phyloP scores from a whole-genome alignment of 2,113 vertebrate genomes.

The Mirza zaza region DNA sequence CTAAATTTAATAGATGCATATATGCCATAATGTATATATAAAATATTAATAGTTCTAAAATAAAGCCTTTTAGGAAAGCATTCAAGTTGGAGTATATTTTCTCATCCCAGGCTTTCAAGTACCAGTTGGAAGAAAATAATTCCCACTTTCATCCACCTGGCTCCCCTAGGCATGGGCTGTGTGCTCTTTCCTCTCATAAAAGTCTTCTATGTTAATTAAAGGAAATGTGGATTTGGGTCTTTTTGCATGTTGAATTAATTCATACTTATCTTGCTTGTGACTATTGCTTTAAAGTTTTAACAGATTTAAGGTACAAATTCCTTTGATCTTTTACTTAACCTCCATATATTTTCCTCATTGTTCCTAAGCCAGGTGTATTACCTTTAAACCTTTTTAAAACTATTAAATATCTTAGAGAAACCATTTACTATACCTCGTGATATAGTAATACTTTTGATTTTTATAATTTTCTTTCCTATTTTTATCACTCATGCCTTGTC shows the following conservation, averaged over 20 bases:
- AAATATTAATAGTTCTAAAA: not conserved
- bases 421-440: not conserved
- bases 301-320: not conserved
- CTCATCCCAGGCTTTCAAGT: not conserved
- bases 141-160: not conserved
- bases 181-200: not conserved
- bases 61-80: not conserved
- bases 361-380: not conserved
- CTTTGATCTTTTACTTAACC: not conserved
- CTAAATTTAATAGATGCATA: not conserved
- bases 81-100: not conserved
- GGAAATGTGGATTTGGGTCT: not conserved
- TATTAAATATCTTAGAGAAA: not conserved
- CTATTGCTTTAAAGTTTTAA: not conserved
- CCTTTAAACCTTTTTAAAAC: not conserved
- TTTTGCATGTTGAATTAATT: not conserved
- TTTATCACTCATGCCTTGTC: not conserved
- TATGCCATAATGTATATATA: not conserved
- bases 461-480: not conserved
- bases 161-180: too few relatives aligned
- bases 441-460: not conserved
- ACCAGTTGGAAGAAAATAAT: not conserved
- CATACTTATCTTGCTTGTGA: not conserved
- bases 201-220: not conserved
- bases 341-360: not conserved